A percentile compares a stretch with the other conserved stretches of the same genome.
These are phyloP conservation scores for Stenoptilia bipunctidactyla DNA, from an alignment of 2,888 invertebrate genomes.

Conservation along the genomic window DNA sequence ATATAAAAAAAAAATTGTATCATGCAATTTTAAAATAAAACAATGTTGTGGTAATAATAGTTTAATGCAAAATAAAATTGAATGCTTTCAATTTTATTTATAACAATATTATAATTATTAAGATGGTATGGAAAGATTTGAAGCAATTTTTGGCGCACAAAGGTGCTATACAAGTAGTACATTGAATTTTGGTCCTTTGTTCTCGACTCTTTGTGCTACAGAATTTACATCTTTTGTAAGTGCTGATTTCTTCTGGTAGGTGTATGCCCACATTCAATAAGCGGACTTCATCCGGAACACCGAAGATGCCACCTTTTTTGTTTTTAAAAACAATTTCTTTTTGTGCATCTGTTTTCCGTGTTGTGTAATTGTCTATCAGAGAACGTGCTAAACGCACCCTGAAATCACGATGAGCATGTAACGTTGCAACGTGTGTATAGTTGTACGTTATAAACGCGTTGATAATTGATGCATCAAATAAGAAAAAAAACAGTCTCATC, in stretches of 20 bases:
- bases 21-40: too few species aligned
- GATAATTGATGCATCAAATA: slow-evolving; percentile 18
- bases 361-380: slow-evolving; percentile 12
- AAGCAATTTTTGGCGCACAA: slow-evolving; percentile 15
- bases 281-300: slow-evolving; percentile 24
- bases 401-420: slow-evolving; percentile 15
- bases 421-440: slow-evolving; percentile 10
- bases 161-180: slow-evolving; percentile 10
- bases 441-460: slow-evolving; percentile 20
- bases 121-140: slow-evolving; percentile 11
- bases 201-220: slow-evolving; percentile 11
- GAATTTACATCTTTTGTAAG: slow-evolving; percentile 13
- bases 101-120: too few species aligned
- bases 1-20: too few species aligned
- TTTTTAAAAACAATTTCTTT: slow-evolving; percentile 12
- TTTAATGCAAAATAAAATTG: too few species aligned
- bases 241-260: slow-evolving; percentile 14
- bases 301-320: slow-evolving; percentile 20
- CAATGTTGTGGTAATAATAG: too few species aligned
- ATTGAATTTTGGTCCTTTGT: slow-evolving; percentile 9
- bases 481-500: slow-evolving; percentile 24
- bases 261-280: slow-evolving; percentile 25
- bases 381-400: slow-evolving; percentile 15
- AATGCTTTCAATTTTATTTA: too few species aligned
- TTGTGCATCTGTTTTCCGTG: slow-evolving; percentile 8